phyloP scores from a whole-genome alignment of 2,888 invertebrate species.

The Amblyteles armatorius region DNA sequence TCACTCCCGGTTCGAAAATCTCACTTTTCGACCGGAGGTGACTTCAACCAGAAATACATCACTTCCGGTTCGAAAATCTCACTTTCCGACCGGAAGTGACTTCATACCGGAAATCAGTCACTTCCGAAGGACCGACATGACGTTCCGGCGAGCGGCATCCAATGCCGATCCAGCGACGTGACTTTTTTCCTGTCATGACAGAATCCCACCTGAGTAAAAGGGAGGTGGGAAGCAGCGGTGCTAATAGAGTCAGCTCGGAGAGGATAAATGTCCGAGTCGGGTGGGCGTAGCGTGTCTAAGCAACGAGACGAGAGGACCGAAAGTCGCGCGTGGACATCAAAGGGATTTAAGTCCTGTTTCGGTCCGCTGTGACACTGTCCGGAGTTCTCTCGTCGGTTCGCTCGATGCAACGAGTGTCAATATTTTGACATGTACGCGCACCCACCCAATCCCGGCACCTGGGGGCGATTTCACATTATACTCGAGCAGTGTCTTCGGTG shows the following conservation, averaged over 20 bases:
- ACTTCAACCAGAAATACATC: no score
- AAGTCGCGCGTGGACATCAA: slow-evolving; percentile 54
- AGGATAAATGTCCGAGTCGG: slow-evolving; percentile 30
- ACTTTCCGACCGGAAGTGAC: no score
- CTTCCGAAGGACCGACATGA: no score
- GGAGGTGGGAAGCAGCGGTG: not conserved
- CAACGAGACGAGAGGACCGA: slow-evolving; percentile 48
- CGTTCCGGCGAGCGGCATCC: no score
- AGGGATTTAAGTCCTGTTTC: slow-evolving; percentile 51
- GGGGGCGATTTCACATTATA: not conserved
- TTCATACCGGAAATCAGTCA: no score
- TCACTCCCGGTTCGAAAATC: no score
- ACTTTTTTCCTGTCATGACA: no score
- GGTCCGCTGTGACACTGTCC: slow-evolving; percentile 28
- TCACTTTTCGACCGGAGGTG: no score
- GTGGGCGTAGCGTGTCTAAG: slow-evolving; percentile 65
- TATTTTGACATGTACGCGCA: slow-evolving; percentile 61
- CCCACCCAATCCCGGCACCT: slow-evolving; percentile 8
- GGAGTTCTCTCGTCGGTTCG: slow-evolving; percentile 42
- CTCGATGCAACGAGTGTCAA: slow-evolving; percentile 55
- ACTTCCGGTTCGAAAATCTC: no score
- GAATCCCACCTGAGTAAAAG: not conserved
- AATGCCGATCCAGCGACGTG: no score
- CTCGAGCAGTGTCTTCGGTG: slow-evolving; percentile 10
- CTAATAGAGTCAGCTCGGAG: slow-evolving; percentile 31